These are phyloP conservation scores for Limonius californicus DNA, from an alignment of 1,140 invertebrate species.

Conservation along the genomic window DNA sequence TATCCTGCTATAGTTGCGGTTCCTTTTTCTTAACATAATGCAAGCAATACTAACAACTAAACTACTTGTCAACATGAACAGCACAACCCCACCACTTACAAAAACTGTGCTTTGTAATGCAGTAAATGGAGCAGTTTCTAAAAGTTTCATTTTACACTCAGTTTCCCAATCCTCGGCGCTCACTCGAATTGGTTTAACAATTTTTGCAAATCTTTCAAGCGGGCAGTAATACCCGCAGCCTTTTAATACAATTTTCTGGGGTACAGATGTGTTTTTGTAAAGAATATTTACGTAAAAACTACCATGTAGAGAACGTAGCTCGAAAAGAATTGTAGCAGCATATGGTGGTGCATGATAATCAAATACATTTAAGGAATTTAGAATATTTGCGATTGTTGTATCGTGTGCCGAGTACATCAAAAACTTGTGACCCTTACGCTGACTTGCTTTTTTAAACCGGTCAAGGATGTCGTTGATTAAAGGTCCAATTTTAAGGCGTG, in stretches of 20 bases:
- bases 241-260: conserved; percentile 53
- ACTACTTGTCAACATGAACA: neutral
- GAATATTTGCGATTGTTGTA: conserved; percentile 71
- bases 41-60: conserved; percentile 6
- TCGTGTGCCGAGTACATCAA: conserved; percentile 81
- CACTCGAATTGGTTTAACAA: conserved; percentile 34
- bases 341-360: conserved; percentile 71
- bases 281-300: conserved; percentile 51
- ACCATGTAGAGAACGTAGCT: conserved; percentile 52
- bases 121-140: neutral
- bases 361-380: conserved; percentile 70
- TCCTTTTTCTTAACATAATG: neutral
- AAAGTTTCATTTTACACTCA: conserved; percentile 30
- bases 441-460: neutral
- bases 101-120: neutral
- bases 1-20: conserved; percentile 13
- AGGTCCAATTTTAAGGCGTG: conserved; percentile 58
- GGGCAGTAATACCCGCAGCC: conserved; percentile 58
- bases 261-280: conserved; percentile 60
- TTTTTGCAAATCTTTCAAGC: conserved; percentile 51
- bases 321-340: conserved; percentile 66
- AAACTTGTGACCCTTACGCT: conserved; percentile 49
- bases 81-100: neutral
- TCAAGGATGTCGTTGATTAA: conserved; percentile 49
- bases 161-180: conserved; percentile 31